These are phyloP conservation scores for Lymantria monacha DNA, from an alignment of 2,888 invertebrate species.

Conservation along the genomic window DNA sequence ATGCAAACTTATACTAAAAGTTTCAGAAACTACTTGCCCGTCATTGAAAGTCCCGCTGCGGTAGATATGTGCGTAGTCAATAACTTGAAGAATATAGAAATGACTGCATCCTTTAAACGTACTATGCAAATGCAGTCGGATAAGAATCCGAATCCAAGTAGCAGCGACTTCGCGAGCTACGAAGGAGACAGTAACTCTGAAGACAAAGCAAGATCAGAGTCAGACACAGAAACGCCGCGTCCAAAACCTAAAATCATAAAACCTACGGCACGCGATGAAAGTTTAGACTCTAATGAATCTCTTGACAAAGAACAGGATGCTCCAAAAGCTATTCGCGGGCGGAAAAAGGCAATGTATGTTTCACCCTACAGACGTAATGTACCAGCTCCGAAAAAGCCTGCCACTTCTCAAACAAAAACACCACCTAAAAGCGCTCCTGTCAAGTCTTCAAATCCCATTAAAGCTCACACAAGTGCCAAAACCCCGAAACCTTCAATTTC, in stretches of 20 bases:
- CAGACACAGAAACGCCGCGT: constrained; percentile 61
- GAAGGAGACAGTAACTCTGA: constrained; percentile 83
- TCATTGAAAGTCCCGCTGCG: constrained; percentile 69
- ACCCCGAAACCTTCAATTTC: constrained; percentile 43
- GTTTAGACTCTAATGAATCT: constrained; percentile 72
- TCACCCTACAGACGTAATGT: constrained; percentile 77
- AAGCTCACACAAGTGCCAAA: constrained; percentile 60
- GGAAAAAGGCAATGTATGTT: constrained; percentile 86
- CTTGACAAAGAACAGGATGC: constrained; percentile 63
- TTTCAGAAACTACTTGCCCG: constrained; percentile 73
- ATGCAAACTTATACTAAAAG: constrained; percentile 83
- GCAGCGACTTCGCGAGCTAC: constrained; percentile 72
- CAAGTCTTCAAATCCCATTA: constrained; percentile 38
- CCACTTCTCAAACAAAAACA: constrained; percentile 33
- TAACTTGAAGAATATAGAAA: constrained; percentile 74
- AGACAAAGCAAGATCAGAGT: constrained; percentile 75
- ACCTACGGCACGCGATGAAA: constrained; percentile 69
- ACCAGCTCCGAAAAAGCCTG: constrained; percentile 57
- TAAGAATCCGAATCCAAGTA: constrained; percentile 55
- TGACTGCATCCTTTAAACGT: constrained; percentile 62
- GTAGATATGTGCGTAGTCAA: constrained; percentile 73
- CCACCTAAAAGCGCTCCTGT: constrained; percentile 43
- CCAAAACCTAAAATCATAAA: constrained; percentile 84
- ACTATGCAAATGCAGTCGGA: constrained; percentile 41
- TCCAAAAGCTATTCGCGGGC: constrained; percentile 84